phyloP scores from a whole-genome alignment of 2,888 invertebrate species.

The Tenodera sinensis region DNA sequence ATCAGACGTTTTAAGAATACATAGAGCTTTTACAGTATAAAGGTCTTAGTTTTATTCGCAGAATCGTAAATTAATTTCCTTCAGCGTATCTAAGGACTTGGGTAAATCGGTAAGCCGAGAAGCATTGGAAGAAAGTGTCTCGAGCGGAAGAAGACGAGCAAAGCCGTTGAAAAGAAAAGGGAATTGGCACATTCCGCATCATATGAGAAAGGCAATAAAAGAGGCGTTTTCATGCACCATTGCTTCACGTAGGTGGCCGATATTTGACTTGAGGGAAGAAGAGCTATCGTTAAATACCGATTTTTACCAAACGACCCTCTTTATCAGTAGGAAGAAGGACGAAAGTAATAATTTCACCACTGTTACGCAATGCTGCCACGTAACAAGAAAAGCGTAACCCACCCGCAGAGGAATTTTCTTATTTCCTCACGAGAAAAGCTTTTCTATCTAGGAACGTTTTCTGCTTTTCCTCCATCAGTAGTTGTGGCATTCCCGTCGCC shows the following conservation, averaged over 20 bases:
- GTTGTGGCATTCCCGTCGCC: background rate
- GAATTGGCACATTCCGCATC: background rate
- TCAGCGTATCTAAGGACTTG: too few relatives aligned
- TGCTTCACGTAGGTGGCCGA: background rate
- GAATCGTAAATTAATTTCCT: too few relatives aligned
- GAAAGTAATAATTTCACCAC: background rate
- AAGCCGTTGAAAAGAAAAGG: background rate
- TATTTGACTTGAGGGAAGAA: background rate
- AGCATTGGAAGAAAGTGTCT: too few relatives aligned
- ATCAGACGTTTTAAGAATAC: too few relatives aligned
- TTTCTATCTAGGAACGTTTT: background rate
- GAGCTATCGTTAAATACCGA: background rate
- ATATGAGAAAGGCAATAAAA: background rate
- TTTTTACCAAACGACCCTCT: background rate
- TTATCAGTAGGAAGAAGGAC: background rate
- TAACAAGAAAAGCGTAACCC: background rate
- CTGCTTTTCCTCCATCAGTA: background rate
- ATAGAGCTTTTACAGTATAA: too few relatives aligned
- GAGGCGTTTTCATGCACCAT: background rate
- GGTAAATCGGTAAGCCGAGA: too few relatives aligned
- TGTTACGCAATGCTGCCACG: background rate
- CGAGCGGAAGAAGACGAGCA: background rate
- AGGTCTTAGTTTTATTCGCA: too few relatives aligned
- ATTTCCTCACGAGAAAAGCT: background rate
- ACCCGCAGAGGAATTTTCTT: background rate